Base-by-base conservation (phyloP, 2,888 invertebrate genomes). In the Cryptocephalus primarius region DNA sequence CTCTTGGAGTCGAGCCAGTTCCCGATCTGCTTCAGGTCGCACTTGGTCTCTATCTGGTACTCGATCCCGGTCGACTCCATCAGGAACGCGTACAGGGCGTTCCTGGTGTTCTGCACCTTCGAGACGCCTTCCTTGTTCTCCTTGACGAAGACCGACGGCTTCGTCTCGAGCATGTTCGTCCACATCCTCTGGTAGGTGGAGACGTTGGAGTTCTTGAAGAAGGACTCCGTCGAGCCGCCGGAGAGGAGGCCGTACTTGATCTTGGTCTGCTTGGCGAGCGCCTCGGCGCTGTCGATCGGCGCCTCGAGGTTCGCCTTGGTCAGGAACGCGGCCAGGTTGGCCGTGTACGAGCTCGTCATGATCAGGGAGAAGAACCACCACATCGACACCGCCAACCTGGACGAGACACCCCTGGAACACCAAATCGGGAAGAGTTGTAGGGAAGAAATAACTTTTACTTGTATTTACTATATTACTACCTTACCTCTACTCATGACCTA, bases 51-150 rank as follows among this genome's bases (percentile, higher is more conserved):
- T 45, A 88, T 76, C 59, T 84, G 85, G 69, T 94, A 99, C 68
- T 99, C 96, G 53, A 97, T 85, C 4, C 88, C 86, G 0, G 93
- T 87, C 1, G 93, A 94, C 72, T 99, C 97, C 91, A 96, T 95
- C 43, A 99, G 76, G 68, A 88, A 97, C 1, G 97, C 97, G 67
- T 93, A 99, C 41, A 76, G 75, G 48, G 83, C 78, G 48, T 85
- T 79, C 67, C 86, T 87, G 11, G 80, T 82, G 65, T 82, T 84
- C 44, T 78, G 61, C 0, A 95, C 95, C 52, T 89, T 76, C 9
- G 88, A 84, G 1, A 91, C 82, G 0, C 95, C 97, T 60, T 90
- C 88, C 13, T 80, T 79, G 64, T 93, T 95, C 58, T 77, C 82
- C 48, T 78, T 79, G 8, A 85, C 82, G 67, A 92, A 93, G 1